phyloP scores from a whole-genome alignment of 1,140 invertebrate genomes.

The Drosophila setifemur region DNA sequence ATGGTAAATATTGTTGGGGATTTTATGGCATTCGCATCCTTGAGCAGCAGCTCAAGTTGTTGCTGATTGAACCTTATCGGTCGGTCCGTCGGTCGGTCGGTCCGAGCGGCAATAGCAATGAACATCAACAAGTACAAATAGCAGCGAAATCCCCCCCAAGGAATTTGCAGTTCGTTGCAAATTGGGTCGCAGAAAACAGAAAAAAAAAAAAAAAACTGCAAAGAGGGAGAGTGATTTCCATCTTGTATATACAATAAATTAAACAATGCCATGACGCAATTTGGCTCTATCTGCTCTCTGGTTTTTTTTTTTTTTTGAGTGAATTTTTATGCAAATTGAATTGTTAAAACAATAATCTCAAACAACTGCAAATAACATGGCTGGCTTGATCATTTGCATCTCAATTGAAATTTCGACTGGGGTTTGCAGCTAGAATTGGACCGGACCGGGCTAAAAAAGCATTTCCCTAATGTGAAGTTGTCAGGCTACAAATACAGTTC shows the following conservation, averaged over 20 bases:
- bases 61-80: slow-evolving; percentile 48
- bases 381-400: slow-evolving; percentile 59
- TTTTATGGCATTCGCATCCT: slow-evolving; percentile 67
- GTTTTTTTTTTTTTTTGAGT: slow-evolving; percentile 17
- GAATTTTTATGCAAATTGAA: slow-evolving; percentile 51
- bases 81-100: too few relatives aligned
- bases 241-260: slow-evolving; percentile 28
- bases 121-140: slow-evolving; percentile 39
- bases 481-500: slow-evolving; percentile 43
- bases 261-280: slow-evolving; percentile 50
- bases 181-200: slow-evolving; percentile 21
- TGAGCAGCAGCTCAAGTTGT: slow-evolving; percentile 46
- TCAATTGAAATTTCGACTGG: slow-evolving; percentile 49
- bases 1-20: slow-evolving; percentile 63
- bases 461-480: slow-evolving; percentile 61
- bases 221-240: slow-evolving; percentile 27
- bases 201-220: background rate
- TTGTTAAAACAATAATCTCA: slow-evolving; percentile 66
- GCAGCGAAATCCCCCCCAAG: slow-evolving; percentile 24
- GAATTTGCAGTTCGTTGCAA: slow-evolving; percentile 30
- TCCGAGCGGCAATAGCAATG: background rate
- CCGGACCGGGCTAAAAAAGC: slow-evolving; percentile 37
- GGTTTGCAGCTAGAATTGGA: slow-evolving; percentile 19
- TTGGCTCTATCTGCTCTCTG: slow-evolving; percentile 34
- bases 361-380: slow-evolving; percentile 28